Evolutionary conservation across 2,888 invertebrate species (phyloP), one percentile per base, ranked within the genome.

Genomic region (Amblyteles armatorius): DNA sequence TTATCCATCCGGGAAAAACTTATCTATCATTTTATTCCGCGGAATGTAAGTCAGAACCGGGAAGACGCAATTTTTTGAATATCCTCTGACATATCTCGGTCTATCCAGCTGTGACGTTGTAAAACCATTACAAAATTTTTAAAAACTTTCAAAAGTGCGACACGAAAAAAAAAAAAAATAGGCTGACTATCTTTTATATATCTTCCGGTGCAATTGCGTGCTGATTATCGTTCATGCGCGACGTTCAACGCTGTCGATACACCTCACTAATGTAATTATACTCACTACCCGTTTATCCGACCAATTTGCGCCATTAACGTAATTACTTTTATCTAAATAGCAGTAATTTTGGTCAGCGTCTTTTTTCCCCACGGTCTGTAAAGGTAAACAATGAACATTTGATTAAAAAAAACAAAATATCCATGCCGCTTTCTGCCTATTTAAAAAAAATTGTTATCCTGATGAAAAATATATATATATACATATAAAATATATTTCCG

Each of bases 121-220:
- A 5, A 2, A 44, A 16, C 3, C 16, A 44, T 44, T 44, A 44
- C 19, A 16, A 13, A 0, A 19, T 19, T 19, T 52, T 19, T 6
- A 2, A 5, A n/a, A n/a, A 55, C 22, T 19, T 19, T 55, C 22
- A 1, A 55, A 19, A 55, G 55, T 4, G 57, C 26, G 57, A 9
- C 57, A 22, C 26, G 3, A 55, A 33, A 63, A 83, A 74, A 83
- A 79, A 67, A 77, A 79, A 79, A 48, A 55, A 71, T 57, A 9
- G 67, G 73, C 74, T 40, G 57, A 33, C 40, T 57, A 29, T n/a
- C 13, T 57, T 57, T 11, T 13, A 26, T 26, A 57, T 57, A 11
- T 26, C 13, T 57, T 57, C 4, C 7, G 22, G 9, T 57, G 11
- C 11, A 26, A 57, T 57, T 26, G 9, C 57, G 11, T 11, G 26